A percentile compares a stretch with the other conserved stretches of the same genome.
phyloP scores from a whole-genome alignment of 1,140 invertebrate species.

The Archegozetes longisetosus region DNA sequence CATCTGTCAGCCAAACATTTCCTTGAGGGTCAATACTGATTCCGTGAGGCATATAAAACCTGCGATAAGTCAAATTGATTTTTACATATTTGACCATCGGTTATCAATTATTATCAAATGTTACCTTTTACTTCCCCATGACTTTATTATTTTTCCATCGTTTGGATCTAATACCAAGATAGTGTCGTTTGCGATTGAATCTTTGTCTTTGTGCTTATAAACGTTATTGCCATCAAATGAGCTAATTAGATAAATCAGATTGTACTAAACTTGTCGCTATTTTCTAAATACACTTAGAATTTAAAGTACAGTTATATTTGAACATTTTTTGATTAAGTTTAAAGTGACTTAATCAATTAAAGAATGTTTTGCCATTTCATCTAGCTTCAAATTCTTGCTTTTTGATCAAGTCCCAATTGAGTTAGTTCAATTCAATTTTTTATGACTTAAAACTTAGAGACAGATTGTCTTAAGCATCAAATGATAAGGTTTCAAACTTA shows the following conservation, averaged over 20 bases:
- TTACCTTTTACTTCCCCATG: slow-evolving; percentile 64
- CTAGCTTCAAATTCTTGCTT: no score
- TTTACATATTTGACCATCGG: neutral
- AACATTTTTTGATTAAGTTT: no score
- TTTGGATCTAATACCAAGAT: slow-evolving; percentile 52
- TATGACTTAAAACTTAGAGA: no score
- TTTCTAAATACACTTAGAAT: slow-evolving; percentile 12
- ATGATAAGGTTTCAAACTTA: no score
- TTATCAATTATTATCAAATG: neutral
- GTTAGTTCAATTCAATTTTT: no score
- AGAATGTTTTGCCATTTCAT: no score
- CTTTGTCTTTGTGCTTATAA: slow-evolving; percentile 39
- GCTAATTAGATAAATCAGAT: slow-evolving; percentile 24
- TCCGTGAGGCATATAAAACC: slow-evolving; percentile 86
- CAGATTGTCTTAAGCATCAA: no score
- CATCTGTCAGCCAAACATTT: slow-evolving; percentile 69
- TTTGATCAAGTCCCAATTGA: no score
- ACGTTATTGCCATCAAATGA: slow-evolving; percentile 46
- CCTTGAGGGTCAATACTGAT: slow-evolving; percentile 62
- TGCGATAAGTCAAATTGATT: slow-evolving; percentile 28
- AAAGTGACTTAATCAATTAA: no score
- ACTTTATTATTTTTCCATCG: slow-evolving; percentile 47
- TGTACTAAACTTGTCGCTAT: neutral
- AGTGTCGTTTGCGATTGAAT: slow-evolving; percentile 53
- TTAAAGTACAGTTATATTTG: neutral